Evolutionary conservation across 2,113 vertebrate genomes (phyloP).

Genomic region (Burhinus oedicnemus): DNA sequence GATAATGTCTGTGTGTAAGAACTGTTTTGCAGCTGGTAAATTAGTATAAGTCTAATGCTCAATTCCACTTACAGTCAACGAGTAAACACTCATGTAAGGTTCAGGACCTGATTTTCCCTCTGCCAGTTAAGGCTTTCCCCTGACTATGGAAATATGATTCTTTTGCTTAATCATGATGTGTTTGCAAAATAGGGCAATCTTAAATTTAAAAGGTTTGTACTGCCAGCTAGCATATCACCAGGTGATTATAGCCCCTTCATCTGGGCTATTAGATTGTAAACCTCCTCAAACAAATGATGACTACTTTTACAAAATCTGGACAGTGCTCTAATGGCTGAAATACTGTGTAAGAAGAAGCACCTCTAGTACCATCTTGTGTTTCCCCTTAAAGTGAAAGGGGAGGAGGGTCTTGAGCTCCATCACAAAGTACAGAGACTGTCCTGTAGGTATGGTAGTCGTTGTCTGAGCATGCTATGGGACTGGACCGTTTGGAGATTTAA

Average conservation of each 20-base stretch:
- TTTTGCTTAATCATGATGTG: not conserved
- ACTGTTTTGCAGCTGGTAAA: not conserved
- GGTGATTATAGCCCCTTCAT: not conserved
- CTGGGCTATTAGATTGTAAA: not conserved
- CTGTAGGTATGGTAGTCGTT: too few relatives aligned
- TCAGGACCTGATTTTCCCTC: not conserved
- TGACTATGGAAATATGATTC: not conserved
- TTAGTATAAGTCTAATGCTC: not conserved
- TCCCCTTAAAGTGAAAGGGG: not conserved
- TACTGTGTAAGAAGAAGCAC: not conserved
- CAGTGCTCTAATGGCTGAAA: not conserved
- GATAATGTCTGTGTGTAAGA: not conserved
- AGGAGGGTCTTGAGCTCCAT: not conserved
- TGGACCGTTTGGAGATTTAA: not conserved
- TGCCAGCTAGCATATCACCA: not conserved
- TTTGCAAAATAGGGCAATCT: not conserved
- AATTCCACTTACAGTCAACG: not conserved
- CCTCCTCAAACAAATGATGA: not conserved
- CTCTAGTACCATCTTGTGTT: constrained; percentile 42
- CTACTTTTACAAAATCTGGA: not conserved
- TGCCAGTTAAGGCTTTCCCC: not conserved
- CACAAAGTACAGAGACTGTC: not conserved
- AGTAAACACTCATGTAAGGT: not conserved
- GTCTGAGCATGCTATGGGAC: not conserved
- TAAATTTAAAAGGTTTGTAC: not conserved